Evolutionary conservation across 2,797 vertebrate species (phyloP).

Genomic region (Chiloscyllium punctatum): DNA sequence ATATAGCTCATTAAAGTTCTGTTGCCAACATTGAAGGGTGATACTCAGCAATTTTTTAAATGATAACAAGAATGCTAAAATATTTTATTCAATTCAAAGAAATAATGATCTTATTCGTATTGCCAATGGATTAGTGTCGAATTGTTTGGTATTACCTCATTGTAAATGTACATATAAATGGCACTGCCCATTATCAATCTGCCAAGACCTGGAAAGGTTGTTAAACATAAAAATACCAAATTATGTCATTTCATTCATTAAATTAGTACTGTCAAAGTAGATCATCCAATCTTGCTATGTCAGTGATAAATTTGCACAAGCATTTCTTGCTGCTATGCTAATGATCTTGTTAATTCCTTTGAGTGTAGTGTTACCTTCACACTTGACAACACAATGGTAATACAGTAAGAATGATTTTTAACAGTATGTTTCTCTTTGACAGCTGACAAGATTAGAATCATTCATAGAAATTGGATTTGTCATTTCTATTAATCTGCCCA

Average conservation of each 20-base stretch:
- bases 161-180: neutral
- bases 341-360: neutral
- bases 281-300: neutral
- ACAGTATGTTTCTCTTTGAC: neutral
- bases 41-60: neutral
- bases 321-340: neutral
- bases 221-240: constrained; percentile 9
- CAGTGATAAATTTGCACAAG: neutral
- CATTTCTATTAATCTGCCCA: neutral
- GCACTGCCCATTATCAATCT: no score
- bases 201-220: neutral
- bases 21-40: neutral
- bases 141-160: neutral
- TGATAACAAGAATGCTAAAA: neutral
- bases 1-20: neutral
- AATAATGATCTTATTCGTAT: neutral
- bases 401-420: neutral
- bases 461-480: neutral
- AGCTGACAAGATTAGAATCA: neutral
- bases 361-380: neutral
- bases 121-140: neutral
- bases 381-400: neutral
- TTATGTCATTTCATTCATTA: neutral
- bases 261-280: neutral
- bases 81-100: neutral